These are phyloP conservation scores for Chloroceryle aenea DNA, from an alignment of 2,113 vertebrate species.

Conservation along the genomic window DNA sequence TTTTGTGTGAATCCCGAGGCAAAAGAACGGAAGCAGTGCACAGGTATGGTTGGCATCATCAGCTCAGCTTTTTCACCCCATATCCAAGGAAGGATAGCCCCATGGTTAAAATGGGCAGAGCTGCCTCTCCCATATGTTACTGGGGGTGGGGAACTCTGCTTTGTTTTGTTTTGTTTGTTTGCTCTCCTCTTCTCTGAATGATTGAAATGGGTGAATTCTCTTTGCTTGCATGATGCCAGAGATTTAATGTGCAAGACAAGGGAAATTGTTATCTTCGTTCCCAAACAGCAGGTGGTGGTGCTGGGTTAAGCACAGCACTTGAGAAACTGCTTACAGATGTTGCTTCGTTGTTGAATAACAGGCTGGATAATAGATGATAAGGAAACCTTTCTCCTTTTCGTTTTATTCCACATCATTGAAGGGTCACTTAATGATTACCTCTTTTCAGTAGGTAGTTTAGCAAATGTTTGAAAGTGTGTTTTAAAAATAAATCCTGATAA, in stretches of 20 bases:
- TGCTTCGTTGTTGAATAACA: neutral
- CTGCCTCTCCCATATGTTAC: neutral
- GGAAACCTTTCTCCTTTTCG: neutral
- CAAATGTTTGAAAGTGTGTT: neutral
- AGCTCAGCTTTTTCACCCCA: neutral
- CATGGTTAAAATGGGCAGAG: neutral
- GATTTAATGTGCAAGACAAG: neutral
- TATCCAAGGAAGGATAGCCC: rapidly evolving
- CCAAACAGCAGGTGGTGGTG: slow-evolving; percentile 73
- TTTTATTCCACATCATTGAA: neutral
- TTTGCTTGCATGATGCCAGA: neutral
- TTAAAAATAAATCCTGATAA: neutral
- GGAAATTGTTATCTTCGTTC: slow-evolving; percentile 38
- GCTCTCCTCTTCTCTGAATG: neutral
- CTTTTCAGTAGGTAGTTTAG: neutral
- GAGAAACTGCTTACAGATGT: neutral
- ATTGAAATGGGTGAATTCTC: neutral
- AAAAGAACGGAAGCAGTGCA: neutral
- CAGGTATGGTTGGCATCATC: rapidly evolving
- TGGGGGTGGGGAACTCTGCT: neutral
- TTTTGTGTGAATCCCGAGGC: neutral
- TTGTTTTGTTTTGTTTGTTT: neutral
- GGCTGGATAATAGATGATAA: neutral
- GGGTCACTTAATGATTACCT: neutral
- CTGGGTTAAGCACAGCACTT: neutral